These are phyloP conservation scores for Hafferia zeledoni DNA, from an alignment of 2,797 vertebrate genomes.

Conservation along the genomic window DNA sequence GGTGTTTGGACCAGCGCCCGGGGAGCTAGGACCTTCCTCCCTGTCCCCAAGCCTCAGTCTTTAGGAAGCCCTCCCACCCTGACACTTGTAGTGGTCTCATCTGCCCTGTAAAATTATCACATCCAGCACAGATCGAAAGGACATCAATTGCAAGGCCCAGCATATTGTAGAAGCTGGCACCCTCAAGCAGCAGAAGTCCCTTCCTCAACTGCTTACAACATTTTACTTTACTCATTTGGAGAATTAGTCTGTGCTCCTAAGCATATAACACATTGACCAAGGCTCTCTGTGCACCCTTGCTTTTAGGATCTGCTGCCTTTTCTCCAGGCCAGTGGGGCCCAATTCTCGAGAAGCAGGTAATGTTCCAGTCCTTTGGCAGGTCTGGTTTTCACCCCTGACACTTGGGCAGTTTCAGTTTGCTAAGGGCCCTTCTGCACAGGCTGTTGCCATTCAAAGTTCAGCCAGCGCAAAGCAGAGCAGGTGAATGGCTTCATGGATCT, in stretches of 20 bases:
- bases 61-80: background rate
- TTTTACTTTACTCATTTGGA: background rate
- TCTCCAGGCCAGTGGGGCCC: background rate
- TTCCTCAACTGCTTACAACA: background rate
- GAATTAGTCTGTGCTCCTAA: background rate
- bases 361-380: background rate
- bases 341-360: background rate
- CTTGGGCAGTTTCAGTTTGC: background rate
- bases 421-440: background rate
- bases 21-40: background rate
- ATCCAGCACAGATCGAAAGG: background rate
- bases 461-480: background rate
- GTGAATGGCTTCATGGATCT: background rate
- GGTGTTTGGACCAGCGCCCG: background rate
- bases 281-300: background rate
- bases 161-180: background rate
- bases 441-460: background rate
- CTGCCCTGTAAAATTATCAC: background rate
- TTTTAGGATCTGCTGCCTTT: background rate
- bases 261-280: background rate
- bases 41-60: background rate
- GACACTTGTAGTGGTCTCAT: background rate
- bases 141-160: background rate
- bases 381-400: background rate
- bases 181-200: background rate